phyloP scores from a whole-genome alignment of 2,888 invertebrate genomes.

The Leptura quadrifasciata region DNA sequence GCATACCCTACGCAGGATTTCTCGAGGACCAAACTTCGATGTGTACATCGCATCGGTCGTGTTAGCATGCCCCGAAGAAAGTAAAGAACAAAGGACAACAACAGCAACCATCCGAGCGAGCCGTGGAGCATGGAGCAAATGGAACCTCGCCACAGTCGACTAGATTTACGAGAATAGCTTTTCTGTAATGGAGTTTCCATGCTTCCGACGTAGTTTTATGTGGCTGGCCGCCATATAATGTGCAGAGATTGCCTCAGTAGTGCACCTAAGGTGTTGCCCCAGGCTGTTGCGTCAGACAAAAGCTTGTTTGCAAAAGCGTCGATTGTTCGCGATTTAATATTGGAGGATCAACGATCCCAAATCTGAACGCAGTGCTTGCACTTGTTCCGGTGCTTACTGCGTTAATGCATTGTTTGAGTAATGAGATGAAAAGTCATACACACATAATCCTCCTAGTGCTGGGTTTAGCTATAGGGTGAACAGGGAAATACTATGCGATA shows the following conservation, averaged over 20 bases:
- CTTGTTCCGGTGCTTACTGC: conserved; percentile 9
- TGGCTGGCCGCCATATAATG: conserved; percentile 70
- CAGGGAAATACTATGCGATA: not conserved
- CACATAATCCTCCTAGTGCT: not conserved
- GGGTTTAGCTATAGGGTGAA: not conserved
- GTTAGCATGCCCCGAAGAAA: conserved; percentile 50
- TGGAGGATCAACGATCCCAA: conserved; percentile 58
- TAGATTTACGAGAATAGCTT: conserved; percentile 73
- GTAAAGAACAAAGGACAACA: conserved; percentile 42
- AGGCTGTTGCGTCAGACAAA: conserved; percentile 66
- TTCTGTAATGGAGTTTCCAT: conserved; percentile 74
- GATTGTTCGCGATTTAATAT: conserved; percentile 67
- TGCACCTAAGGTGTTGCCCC: conserved; percentile 69
- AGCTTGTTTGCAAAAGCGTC: conserved; percentile 63
- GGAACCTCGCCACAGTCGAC: conserved; percentile 62
- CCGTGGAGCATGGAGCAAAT: conserved; percentile 45
- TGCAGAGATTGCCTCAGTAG: conserved; percentile 69
- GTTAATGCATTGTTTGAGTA: conserved; percentile 1
- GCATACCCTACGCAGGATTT: not conserved
- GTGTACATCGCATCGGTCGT: conserved; percentile 3
- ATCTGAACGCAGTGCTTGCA: conserved; percentile 4
- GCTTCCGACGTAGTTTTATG: conserved; percentile 73
- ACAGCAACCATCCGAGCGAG: not conserved
- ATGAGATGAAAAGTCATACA: not conserved
- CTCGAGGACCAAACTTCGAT: not conserved